Base-by-base conservation (phyloP, 2,888 invertebrate genomes). In the Caenorhabditis angaria region DNA sequence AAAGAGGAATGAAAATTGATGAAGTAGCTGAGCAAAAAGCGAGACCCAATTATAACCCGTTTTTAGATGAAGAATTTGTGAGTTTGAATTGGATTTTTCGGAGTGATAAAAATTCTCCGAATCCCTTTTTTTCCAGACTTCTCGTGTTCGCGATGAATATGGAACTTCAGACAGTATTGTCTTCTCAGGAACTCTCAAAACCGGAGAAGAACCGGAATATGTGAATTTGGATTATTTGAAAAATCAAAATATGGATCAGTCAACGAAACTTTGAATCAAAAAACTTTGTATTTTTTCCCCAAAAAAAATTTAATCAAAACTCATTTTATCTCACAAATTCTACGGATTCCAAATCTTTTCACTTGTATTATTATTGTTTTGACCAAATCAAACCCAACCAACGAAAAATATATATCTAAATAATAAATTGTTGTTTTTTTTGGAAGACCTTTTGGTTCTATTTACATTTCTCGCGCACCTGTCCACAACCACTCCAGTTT, bases 141-240 rank as follows among this genome's bases (percentile, higher is more conserved):
- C 60, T n/a, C 72, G 64, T 35, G 54, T 35, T 18, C 55, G 55
- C 14, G 72, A 76, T 56, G 71, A 70, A 29, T 76, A 57, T 35
- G 74, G 76, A 18, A 76, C 78, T 24, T 68, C 70, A 14, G 78
- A 75, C 55, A 78, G 78, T 62, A 64, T 78, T 28, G 50, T 76
- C 6, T 51, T 78, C 20, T 74, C 74, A 12, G 66, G 64, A 24
- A 74, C 69, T 8, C 58, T 73, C 41, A 72, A 65, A 41, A 64
- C 60, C 4, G 29, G 59, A 50, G 67, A 76, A 22, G 78, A 78
- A 24, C 78, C 78, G 8, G 71, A 74, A 27, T 78, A 78, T 61
- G 78, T 76, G 24, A 78, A 78, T 64, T 69, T 78, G 24, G 78
- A 78, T 32, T 74, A 62, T 65, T 54, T 73, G 32, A 68, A 69